phyloP scores from a whole-genome alignment of 1,140 invertebrate genomes.

The Chlorops oryzae region DNA sequence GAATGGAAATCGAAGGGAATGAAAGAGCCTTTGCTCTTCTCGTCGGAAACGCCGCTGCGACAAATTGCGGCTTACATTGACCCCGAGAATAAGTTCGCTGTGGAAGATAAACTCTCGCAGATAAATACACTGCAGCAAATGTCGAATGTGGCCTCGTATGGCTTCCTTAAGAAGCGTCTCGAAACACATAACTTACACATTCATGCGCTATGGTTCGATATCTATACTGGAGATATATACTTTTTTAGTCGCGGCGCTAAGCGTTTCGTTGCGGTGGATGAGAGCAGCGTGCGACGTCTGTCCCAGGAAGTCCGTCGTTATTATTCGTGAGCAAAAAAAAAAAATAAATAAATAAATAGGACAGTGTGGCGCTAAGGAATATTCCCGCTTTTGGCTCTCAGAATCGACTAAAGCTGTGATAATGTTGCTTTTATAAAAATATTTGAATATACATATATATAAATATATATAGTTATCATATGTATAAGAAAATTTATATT shows the following conservation, averaged over 20 bases:
- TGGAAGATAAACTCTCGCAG: conserved; percentile 90
- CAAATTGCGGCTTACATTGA: conserved; percentile 93
- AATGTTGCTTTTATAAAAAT: too few relatives aligned
- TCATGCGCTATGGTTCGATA: conserved; percentile 95
- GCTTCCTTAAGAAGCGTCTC: conserved; percentile 79
- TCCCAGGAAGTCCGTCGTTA: conserved; percentile 71
- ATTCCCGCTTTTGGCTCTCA: too few relatives aligned
- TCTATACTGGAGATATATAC: conserved; percentile 93
- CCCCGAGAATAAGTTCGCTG: conserved; percentile 80
- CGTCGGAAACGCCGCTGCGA: conserved; percentile 75
- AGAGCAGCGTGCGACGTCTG: conserved; percentile 66
- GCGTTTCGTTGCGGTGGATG: conserved; percentile 72
- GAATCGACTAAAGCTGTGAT: too few relatives aligned
- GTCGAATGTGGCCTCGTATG: conserved; percentile 90
- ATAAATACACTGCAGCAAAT: conserved; percentile 91
- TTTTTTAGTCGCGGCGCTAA: conserved; percentile 84
- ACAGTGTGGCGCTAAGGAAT: too few relatives aligned
- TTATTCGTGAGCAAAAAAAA: conserved; percentile 76
- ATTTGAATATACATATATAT: too few relatives aligned
- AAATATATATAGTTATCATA: too few relatives aligned
- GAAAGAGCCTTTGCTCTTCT: conserved; percentile 67
- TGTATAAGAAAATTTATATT: too few relatives aligned
- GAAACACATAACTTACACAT: conserved; percentile 78
- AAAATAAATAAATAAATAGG: too few relatives aligned
- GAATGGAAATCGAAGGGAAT: conserved; percentile 60